Evolutionary conservation across 2,888 invertebrate species (phyloP), one percentile per base, ranked within the genome.

Genomic region (Cordilura impudica): DNA sequence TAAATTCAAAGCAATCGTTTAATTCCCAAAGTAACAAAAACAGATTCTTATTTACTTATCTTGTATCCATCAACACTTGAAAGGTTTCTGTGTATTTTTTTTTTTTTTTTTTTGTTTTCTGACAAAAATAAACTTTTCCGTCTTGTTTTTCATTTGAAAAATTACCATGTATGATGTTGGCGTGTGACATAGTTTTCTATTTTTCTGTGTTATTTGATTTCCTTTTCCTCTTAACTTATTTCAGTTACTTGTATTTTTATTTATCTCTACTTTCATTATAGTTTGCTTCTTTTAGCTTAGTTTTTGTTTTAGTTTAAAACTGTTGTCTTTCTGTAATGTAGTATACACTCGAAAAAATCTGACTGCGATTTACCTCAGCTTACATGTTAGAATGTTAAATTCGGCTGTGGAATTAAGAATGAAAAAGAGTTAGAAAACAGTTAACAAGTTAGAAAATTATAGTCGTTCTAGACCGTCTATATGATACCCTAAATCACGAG

Each of bases 131-230:
- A 47, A 61, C 53, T 63, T 61, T 67, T 71, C 58, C 63, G 47
- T 35, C 19, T 65, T 73, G 39, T 58, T 76, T 61, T 72, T 31
- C 58, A 61, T 31, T 16, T 70, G 43, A 10, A 58, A 54, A 74
- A 56, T 63, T 54, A 26, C 29, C 45, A 29, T 21, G 12, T 12
- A 18, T 4, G 19, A 70, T 51, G 70, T 61, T 81, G 78, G 82
- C 83, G 82, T 83, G 82, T 81, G 84, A 83, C 84, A 84, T 73
- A 83, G 78, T 84, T 82, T 83, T 81, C 29, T 53, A 39, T 75
- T 56, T 56, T 43, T 5, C 26, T 12, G 14, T 23, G 14, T 43
- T 43, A 53, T 77, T 73, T 72, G 53, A 74, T 80, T 80, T 77
- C 60, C 78, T 75, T 75, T 75, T 76, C 35, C 79, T 72, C 67